These are phyloP conservation scores for Cyphomyrus discorhynchus DNA, from an alignment of 2,113 vertebrate species.

Conservation along the genomic window DNA sequence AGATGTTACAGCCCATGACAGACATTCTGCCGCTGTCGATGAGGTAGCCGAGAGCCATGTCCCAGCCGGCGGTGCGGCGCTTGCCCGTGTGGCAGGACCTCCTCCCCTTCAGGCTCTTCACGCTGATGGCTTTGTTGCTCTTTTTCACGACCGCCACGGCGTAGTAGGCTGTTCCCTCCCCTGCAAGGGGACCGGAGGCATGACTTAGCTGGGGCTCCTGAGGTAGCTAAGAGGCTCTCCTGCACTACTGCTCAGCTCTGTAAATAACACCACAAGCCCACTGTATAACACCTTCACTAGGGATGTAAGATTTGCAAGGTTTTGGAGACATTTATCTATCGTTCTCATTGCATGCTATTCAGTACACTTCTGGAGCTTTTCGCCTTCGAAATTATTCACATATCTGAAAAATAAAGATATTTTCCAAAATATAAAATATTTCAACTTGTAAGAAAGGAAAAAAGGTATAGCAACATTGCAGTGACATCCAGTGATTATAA, in stretches of 20 bases:
- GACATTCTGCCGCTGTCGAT: conserved; percentile 75
- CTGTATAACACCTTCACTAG: not conserved
- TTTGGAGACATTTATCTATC: not conserved
- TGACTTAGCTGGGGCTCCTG: not conserved
- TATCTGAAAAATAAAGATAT: not conserved
- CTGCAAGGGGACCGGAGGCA: conserved; percentile 33
- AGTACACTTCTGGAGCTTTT: not conserved
- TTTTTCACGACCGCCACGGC: conserved; percentile 80
- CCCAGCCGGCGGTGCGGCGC: conserved; percentile 81
- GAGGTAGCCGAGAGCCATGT: conserved; percentile 79
- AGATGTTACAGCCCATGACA: conserved; percentile 73
- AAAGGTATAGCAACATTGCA: not conserved
- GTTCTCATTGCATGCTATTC: not conserved
- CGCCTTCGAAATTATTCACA: not conserved
- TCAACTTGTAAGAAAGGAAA: not conserved
- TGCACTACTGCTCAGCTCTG: not conserved
- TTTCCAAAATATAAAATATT: not conserved
- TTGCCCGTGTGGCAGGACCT: conserved; percentile 85
- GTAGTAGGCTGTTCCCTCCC: conserved; percentile 67
- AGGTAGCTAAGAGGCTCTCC: not conserved
- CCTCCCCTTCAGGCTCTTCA: conserved; percentile 65
- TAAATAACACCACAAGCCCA: not conserved
- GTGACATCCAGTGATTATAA: not conserved
- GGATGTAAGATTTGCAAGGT: not conserved
- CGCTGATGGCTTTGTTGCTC: conserved; percentile 57